Evolutionary conservation across 2,797 vertebrate genomes (phyloP).

Genomic region (Ctenopoma kingsleyae): DNA sequence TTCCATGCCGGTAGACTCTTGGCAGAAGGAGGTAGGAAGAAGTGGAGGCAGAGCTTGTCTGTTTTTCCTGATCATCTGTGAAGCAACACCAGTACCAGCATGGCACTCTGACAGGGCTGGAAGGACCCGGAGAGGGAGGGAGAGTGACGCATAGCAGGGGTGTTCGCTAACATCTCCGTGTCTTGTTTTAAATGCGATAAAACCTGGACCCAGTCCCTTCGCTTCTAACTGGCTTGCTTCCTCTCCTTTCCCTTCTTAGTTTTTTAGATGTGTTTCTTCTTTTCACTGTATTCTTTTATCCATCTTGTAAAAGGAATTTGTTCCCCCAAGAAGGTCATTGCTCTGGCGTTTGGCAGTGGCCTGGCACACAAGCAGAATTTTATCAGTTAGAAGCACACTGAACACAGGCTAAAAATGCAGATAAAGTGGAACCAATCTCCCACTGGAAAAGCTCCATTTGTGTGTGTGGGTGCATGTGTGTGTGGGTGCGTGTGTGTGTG

Average conservation of each 20-base stretch:
- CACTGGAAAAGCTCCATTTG: slow-evolving; percentile 54
- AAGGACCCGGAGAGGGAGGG: slow-evolving; percentile 27
- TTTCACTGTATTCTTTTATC: slow-evolving; percentile 29
- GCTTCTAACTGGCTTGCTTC: slow-evolving; percentile 34
- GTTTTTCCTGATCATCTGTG: slow-evolving; percentile 67
- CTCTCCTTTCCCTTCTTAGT: slow-evolving; percentile 19
- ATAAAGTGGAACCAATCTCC: slow-evolving; percentile 78
- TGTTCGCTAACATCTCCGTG: slow-evolving; percentile 50
- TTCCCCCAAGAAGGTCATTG: slow-evolving; percentile 70
- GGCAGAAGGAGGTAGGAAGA: slow-evolving; percentile 53
- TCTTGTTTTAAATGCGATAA: slow-evolving; percentile 62
- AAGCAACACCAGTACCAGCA: slow-evolving; percentile 50
- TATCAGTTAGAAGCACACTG: slow-evolving; percentile 76
- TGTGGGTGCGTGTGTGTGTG: slow-evolving; percentile 9
- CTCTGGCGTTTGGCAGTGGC: slow-evolving; percentile 67
- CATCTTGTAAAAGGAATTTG: slow-evolving; percentile 48
- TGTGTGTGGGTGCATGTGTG: slow-evolving; percentile 10
- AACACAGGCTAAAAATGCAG: slow-evolving; percentile 79
- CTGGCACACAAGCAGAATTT: slow-evolving; percentile 72
- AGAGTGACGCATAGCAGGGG: slow-evolving; percentile 26
- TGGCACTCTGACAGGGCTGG: slow-evolving; percentile 33
- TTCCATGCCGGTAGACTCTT: slow-evolving; percentile 56
- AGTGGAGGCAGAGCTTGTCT: slow-evolving; percentile 55
- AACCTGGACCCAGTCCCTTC: slow-evolving; percentile 52
- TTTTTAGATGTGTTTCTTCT: slow-evolving; percentile 30